phyloP scores from a whole-genome alignment of 2,888 invertebrate genomes.

The Tenthredo amoena region DNA sequence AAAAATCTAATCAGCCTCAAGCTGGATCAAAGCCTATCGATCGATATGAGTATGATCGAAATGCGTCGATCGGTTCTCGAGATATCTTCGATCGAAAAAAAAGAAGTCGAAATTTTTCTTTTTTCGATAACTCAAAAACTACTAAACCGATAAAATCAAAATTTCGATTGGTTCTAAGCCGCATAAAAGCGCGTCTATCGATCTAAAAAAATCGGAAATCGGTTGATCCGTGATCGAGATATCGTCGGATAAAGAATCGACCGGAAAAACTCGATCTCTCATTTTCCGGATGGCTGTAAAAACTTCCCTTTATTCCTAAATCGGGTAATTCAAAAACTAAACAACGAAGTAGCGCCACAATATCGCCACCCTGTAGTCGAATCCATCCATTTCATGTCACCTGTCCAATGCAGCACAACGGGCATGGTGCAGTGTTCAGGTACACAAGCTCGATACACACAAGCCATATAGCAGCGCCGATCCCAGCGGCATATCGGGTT shows the following conservation, averaged over 20 bases:
- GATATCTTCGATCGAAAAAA: background rate
- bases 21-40: too few species aligned
- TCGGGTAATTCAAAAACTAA: background rate
- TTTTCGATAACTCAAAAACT: background rate
- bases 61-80: too few species aligned
- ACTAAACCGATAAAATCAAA: background rate
- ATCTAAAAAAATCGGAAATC: too few species aligned
- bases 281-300: background rate
- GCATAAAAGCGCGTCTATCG: background rate
- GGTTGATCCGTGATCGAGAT: too few species aligned
- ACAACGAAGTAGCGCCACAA: background rate
- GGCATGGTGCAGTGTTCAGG: background rate
- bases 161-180: background rate
- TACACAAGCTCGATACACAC: background rate
- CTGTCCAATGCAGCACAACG: background rate
- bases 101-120: background rate
- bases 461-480: background rate
- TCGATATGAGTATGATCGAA: too few species aligned
- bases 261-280: background rate
- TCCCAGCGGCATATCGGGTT: slow-evolving; percentile 22
- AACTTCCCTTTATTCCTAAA: background rate
- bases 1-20: too few species aligned
- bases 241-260: background rate
- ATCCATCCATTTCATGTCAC: background rate
- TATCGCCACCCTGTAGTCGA: background rate